phyloP scores from a whole-genome alignment of 2,888 invertebrate genomes.

The Vesta saturnalis region DNA sequence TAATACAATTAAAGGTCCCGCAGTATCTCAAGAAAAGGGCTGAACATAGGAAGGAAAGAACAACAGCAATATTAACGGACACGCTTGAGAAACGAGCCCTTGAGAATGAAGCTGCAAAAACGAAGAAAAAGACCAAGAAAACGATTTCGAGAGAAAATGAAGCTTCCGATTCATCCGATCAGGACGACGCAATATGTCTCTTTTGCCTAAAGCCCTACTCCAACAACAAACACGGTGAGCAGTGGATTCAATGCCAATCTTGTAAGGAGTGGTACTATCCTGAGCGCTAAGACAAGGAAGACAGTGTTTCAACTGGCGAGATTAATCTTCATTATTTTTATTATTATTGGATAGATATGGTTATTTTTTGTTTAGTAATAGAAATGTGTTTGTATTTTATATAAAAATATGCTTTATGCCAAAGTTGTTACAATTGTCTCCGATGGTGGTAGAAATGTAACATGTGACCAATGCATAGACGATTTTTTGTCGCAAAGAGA shows the following conservation, averaged over 20 bases:
- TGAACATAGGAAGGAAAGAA: no score
- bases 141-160: no score
- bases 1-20: background rate
- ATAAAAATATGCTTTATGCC: background rate
- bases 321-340: background rate
- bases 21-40: no score
- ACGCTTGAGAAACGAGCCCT: background rate
- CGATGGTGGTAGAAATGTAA: background rate
- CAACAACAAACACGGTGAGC: background rate
- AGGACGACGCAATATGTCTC: background rate
- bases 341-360: background rate
- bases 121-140: background rate
- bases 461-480: no score
- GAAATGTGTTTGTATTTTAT: background rate
- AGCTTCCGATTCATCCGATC: background rate
- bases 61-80: background rate
- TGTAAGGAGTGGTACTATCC: no score
- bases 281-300: background rate
- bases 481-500: no score
- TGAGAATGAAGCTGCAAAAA: background rate
- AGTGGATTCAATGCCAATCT: background rate
- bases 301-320: background rate
- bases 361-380: background rate
- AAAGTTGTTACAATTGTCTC: background rate
- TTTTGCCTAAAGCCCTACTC: background rate